These are phyloP conservation scores for Halyomorpha halys DNA, from an alignment of 1,140 invertebrate genomes.

Conservation along the genomic window DNA sequence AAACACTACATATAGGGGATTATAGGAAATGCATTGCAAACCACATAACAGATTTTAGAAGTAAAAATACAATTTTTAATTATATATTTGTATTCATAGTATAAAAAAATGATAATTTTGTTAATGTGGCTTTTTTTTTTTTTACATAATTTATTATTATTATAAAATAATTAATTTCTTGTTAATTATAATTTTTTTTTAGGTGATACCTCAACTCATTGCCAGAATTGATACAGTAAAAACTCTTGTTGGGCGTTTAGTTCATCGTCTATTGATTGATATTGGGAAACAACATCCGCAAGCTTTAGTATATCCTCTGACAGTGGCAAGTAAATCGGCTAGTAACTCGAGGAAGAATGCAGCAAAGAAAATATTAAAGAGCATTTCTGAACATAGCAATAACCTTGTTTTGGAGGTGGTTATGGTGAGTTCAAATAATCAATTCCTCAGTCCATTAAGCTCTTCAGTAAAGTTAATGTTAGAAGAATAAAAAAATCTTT, in stretches of 20 bases:
- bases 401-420: constrained; percentile 65
- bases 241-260: constrained; percentile 73
- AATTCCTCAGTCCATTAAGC: no score
- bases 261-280: constrained; percentile 87
- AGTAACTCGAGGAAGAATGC: constrained; percentile 74
- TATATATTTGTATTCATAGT: constrained; percentile 18
- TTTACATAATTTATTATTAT: no score
- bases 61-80: no score
- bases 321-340: constrained; percentile 92
- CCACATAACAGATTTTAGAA: no score
- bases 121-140: no score
- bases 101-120: no score
- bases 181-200: constrained; percentile 40
- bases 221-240: constrained; percentile 92
- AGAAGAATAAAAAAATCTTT: no score
- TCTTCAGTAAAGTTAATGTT: no score
- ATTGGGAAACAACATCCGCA: constrained; percentile 84
- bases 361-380: constrained; percentile 90
- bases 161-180: no score
- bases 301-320: constrained; percentile 93
- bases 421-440: constrained; percentile 40
- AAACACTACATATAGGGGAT: no score
- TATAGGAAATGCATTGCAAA: no score
- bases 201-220: constrained; percentile 98
- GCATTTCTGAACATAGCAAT: constrained; percentile 88